phyloP scores from a whole-genome alignment of 2,113 vertebrate species.

The Oreamnos americanus region DNA sequence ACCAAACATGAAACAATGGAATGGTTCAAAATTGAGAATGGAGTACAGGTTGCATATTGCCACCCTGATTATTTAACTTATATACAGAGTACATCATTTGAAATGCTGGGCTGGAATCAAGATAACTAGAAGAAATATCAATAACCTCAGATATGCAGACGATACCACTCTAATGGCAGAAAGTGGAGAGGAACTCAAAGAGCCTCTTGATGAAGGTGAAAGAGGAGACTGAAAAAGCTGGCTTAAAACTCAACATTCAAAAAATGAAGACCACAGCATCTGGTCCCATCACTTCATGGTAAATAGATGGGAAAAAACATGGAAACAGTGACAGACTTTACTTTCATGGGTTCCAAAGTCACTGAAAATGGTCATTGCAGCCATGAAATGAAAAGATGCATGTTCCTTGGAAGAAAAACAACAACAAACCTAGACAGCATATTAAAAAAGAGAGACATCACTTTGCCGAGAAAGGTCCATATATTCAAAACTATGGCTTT shows the following conservation, averaged over 20 bases:
- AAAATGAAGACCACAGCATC: not conserved
- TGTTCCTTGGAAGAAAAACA: not conserved
- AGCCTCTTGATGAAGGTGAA: not conserved
- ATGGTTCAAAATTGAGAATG: not conserved
- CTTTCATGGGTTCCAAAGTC: not conserved
- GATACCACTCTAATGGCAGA: not conserved
- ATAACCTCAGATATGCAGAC: not conserved
- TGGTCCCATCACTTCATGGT: not conserved
- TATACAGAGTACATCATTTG: not conserved
- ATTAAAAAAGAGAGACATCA: not conserved
- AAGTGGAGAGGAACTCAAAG: not conserved
- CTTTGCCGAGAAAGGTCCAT: not conserved
- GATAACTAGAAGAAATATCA: not conserved
- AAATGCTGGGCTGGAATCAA: not conserved
- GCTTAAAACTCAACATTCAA: not conserved
- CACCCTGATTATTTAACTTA: not conserved
- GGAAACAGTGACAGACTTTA: not conserved
- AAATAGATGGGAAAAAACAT: not conserved
- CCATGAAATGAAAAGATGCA: not conserved
- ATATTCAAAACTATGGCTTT: not conserved
- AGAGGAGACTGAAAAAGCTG: not conserved
- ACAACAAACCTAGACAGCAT: not conserved
- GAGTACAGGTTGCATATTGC: not conserved
- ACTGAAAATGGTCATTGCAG: not conserved
- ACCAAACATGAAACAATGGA: not conserved